Evolutionary conservation across 2,888 invertebrate genomes (phyloP), one percentile per base, ranked within the genome.

Genomic region (Calliphora vomitoria): DNA sequence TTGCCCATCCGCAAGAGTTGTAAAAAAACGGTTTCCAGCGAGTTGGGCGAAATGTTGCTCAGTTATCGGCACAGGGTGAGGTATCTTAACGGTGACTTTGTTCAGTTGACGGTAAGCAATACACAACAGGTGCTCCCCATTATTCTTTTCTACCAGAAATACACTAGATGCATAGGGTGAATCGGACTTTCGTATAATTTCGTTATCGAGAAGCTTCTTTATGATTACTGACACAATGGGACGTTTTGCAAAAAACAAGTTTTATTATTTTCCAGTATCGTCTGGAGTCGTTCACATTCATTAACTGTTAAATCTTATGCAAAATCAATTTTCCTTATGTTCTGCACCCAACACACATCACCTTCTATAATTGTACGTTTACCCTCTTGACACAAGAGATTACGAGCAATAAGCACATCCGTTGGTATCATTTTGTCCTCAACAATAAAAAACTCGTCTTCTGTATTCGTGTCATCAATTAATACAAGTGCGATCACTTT

Each of bases 11-110:
- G 60, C 20, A 89, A 88, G 71, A 0, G 84, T 82, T 3, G 86
- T 71, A 31, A 85, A 89, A 78, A 71, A 88, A 20, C n/a, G 8
- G 72, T 87, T 88, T 15, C 83, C 83, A 1, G 76, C 80, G 5
- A 87, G 82, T n/a, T 86, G 82, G 13, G 86, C 88, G 25, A 89
- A 86, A 8, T 88, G 86, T 41, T 90, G 86, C 8, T 89, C 88
- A 35, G 89, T 84, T 20, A 85, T 69, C 1, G 89, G 89, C 88
- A 89, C 88, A 0, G 87, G 88, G 15, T 86, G 84, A 31, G 88
- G 85, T 18, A 58, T 76, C 47, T 88, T 89, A 3, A 74, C n/a
- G 0, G 88, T 90, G 4, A 89, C 81, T 8, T 11, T 8, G 38
- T 89, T 89, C 4, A 89, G 10, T 11, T 53, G 41, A 0, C 89